Conservation (phyloP, 2,797 vertebrate genomes). For the Mormyrops attenuatus region DNA sequence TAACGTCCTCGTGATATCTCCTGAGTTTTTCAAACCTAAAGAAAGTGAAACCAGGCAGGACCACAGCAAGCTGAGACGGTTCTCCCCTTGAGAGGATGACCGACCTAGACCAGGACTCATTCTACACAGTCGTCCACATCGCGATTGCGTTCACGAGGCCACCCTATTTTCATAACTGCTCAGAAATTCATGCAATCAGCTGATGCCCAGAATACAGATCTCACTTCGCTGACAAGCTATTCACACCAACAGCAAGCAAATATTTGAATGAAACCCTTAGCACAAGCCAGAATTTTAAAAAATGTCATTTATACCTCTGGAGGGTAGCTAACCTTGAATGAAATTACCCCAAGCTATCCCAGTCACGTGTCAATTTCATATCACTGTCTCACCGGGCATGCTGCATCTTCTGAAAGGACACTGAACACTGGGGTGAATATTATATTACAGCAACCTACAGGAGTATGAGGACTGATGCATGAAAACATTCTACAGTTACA, state of each 20-base stretch:
- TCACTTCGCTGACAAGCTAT: neutral
- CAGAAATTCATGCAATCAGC: neutral
- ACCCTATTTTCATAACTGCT: neutral
- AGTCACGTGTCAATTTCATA: neutral
- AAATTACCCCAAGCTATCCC: neutral
- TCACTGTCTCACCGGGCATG: neutral
- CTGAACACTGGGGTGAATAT: neutral
- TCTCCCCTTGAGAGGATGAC: neutral
- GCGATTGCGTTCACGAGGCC: neutral
- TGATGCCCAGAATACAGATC: neutral
- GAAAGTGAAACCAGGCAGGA: neutral
- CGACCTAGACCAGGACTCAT: neutral
- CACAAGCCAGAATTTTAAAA: neutral
- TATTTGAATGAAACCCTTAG: neutral
- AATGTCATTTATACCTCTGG: constrained; percentile 1
- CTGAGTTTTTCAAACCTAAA: neutral
- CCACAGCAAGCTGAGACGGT: neutral
- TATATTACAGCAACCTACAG: neutral
- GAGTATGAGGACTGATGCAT: neutral
- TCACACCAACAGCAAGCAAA: neutral
- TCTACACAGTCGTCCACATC: neutral
- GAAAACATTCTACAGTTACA: neutral
- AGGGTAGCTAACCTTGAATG: neutral
- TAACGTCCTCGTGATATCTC: neutral
- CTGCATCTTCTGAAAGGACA: neutral